Percentiles rank a stretch among this genome's conserved stretches.
Conservation (phyloP, 2,113 vertebrate species). For the Terrapene triunguis region DNA sequence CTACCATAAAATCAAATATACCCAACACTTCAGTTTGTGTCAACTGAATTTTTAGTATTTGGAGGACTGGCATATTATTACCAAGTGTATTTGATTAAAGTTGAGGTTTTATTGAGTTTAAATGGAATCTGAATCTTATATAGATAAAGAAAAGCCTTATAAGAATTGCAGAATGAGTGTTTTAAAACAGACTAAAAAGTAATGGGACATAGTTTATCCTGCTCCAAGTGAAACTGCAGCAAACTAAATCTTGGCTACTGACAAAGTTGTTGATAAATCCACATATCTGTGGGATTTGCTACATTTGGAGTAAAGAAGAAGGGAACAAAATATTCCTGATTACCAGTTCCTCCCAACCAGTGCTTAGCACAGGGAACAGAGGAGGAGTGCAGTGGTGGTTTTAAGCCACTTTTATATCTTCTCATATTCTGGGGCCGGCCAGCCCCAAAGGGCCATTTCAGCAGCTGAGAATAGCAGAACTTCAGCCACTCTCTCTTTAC, state of each 20-base stretch:
- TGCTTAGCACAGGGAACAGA: not conserved
- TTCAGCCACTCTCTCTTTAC: not conserved
- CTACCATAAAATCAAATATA: not conserved
- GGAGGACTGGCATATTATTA: not conserved
- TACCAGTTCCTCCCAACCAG: not conserved
- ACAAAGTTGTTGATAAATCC: not conserved
- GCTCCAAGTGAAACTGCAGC: not conserved
- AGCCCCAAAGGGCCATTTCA: not conserved
- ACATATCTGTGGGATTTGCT: not conserved
- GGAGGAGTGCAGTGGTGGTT: not conserved
- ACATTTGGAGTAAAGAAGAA: not conserved
- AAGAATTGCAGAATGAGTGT: not conserved
- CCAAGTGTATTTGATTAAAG: constrained; percentile 18
- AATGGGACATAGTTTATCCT: not conserved
- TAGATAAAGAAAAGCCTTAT: not conserved
- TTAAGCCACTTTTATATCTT: not conserved
- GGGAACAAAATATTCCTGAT: not conserved
- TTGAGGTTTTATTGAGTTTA: constrained; percentile 44
- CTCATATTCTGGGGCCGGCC: not conserved
- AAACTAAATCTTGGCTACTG: constrained; percentile 11
- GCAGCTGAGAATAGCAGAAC: not conserved
- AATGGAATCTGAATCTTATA: not conserved
- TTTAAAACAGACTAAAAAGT: not conserved
- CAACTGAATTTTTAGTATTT: constrained; percentile 25
- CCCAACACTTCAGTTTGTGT: not conserved